Evolutionary conservation across 2,797 vertebrate species (phyloP).

Genomic region (Acropternis orthonyx): DNA sequence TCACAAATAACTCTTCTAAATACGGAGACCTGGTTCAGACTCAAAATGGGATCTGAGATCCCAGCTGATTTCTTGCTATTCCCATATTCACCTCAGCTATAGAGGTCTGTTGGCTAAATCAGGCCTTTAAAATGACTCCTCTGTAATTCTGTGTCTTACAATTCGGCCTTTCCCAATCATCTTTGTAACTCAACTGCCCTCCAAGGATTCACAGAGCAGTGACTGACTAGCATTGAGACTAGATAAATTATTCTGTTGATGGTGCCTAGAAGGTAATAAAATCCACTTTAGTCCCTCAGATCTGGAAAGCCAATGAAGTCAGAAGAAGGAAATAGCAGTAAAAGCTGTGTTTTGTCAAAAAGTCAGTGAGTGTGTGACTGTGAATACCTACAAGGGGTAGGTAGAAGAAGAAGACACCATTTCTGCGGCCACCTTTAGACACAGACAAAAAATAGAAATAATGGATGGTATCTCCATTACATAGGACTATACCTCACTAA

Average conservation of each 20-base stretch:
- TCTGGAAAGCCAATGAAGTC: background rate
- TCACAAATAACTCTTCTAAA: background rate
- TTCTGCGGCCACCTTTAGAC: background rate
- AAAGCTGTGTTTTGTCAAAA: slow-evolving; percentile 24
- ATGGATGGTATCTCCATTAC: background rate
- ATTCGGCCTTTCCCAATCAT: background rate
- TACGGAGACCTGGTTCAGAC: background rate
- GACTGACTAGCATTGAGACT: slow-evolving; percentile 3
- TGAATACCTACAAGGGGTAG: background rate
- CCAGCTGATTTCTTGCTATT: background rate
- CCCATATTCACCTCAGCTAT: background rate
- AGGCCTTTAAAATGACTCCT: slow-evolving; percentile 3
- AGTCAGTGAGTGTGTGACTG: slow-evolving; percentile 8
- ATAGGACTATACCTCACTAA: background rate
- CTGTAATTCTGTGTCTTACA: background rate
- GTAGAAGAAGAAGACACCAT: background rate
- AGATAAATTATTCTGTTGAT: slow-evolving; percentile 41
- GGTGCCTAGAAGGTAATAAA: slow-evolving; percentile 37
- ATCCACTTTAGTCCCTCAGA: slow-evolving; percentile 11
- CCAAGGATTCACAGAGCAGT: slow-evolving; percentile 18
- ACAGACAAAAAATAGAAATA: background rate
- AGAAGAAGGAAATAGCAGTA: slow-evolving; percentile 8
- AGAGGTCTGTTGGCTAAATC: slow-evolving; percentile 28
- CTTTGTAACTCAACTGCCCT: slow-evolving; percentile 15
- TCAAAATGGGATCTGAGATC: background rate